A percentile compares a stretch with the other conserved stretches of the same genome.
Conservation (phyloP, 1,140 invertebrate species). For the Rhizoglyphus robini region DNA sequence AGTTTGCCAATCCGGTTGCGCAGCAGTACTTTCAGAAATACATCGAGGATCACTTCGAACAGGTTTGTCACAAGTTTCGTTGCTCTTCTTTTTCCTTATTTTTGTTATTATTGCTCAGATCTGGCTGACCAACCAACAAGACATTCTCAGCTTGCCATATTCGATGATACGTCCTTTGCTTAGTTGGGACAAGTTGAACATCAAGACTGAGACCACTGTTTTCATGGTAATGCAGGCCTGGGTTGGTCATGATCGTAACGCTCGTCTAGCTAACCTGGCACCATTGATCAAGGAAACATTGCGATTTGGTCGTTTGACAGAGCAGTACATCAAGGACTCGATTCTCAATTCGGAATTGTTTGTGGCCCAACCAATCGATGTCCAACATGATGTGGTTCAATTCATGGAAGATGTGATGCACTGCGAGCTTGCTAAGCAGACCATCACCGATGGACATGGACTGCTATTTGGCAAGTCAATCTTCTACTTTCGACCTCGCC, state of each 20-base stretch:
- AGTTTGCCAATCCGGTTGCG: not conserved
- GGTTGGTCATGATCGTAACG: not conserved
- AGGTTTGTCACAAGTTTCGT: not conserved
- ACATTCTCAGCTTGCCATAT: too few relatives aligned
- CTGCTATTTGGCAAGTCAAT: not conserved
- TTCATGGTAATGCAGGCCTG: constrained; percentile 14
- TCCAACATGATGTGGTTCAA: not conserved
- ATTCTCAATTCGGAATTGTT: not conserved
- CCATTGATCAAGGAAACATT: not conserved
- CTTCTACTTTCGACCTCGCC: not conserved
- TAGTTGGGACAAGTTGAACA: too few relatives aligned
- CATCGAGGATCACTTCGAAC: too few relatives aligned
- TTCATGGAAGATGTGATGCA: not conserved
- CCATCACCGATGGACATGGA: not conserved
- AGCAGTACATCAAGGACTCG: too few relatives aligned
- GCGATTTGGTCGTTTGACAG: not conserved
- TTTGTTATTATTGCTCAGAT: constrained; percentile 20
- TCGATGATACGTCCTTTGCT: too few relatives aligned
- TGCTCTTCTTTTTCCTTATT: not conserved
- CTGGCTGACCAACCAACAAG: not conserved
- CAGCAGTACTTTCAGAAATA: not conserved
- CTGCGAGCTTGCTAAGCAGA: not conserved
- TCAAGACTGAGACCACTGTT: not conserved
- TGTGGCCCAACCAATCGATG: not conserved
- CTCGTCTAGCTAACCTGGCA: not conserved